Conservation (phyloP, 2,888 invertebrate species). For the Colletes collaris region DNA sequence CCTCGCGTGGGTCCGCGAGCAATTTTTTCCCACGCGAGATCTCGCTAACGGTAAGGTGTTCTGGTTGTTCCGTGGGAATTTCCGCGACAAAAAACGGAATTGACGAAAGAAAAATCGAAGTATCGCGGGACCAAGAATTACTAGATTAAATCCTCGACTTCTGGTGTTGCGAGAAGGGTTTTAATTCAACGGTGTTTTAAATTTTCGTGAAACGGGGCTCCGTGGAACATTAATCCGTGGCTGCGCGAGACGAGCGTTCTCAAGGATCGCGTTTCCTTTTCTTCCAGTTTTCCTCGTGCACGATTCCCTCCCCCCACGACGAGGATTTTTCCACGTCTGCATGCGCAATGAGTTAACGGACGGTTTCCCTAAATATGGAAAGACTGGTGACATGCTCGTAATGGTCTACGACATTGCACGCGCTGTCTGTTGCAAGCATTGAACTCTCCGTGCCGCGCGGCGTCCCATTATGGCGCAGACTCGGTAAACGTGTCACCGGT, state of each 20-base stretch:
- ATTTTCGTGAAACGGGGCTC: no score
- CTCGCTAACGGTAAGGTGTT: conserved; percentile 53
- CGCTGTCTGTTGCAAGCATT: conserved; percentile 78
- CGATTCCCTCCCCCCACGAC: neutral
- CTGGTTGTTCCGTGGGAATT: conserved; percentile 60
- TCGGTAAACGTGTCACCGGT: conserved; percentile 52
- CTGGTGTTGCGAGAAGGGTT: no score
- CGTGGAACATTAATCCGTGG: no score
- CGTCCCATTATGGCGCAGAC: conserved; percentile 71
- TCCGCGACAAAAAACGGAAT: neutral
- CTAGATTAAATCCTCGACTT: no score
- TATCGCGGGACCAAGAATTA: neutral
- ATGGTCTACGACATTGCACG: conserved; percentile 59
- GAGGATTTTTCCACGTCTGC: conserved; percentile 35
- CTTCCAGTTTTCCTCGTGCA: neutral
- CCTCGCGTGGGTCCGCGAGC: conserved; percentile 30
- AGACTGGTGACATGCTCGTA: conserved; percentile 67
- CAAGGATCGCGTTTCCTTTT: neutral
- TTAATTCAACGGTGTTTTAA: no score
- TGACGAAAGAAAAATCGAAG: neutral
- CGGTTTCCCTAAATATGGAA: conserved; percentile 68
- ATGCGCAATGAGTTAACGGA: conserved; percentile 64
- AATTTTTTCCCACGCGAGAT: conserved; percentile 57
- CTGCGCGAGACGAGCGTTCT: no score
- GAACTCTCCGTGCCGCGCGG: conserved; percentile 72